These are phyloP conservation scores for Chrysemys picta DNA, from an alignment of 2,113 vertebrate species.

Conservation along the genomic window DNA sequence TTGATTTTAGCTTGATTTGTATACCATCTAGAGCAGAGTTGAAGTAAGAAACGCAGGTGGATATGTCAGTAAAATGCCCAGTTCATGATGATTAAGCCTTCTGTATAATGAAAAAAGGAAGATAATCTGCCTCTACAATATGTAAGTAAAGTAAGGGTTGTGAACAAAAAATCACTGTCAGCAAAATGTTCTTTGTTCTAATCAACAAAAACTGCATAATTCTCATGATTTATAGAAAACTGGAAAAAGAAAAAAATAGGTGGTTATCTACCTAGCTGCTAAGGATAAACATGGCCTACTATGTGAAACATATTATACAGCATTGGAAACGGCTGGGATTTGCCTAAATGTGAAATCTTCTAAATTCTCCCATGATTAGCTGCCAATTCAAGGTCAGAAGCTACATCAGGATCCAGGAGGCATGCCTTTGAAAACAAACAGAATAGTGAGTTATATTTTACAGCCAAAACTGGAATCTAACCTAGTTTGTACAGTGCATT, in stretches of 20 bases:
- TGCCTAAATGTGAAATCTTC: conserved; percentile 3
- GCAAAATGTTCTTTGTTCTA: background rate
- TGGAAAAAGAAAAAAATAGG: background rate
- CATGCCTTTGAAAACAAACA: conserved; percentile 74
- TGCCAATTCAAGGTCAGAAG: conserved; percentile 77
- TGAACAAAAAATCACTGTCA: background rate
- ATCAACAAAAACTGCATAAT: background rate
- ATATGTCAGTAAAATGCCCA: background rate
- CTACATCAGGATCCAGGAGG: conserved; percentile 71
- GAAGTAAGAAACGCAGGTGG: background rate
- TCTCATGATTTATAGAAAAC: background rate
- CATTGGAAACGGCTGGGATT: background rate
- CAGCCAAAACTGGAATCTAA: background rate
- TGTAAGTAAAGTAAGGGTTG: background rate
- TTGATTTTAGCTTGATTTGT: background rate
- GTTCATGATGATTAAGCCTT: background rate
- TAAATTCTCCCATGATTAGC: conserved; percentile 80
- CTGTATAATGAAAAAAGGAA: background rate
- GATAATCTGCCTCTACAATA: background rate
- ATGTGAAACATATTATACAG: background rate
- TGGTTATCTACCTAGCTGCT: background rate
- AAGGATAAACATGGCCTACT: background rate
- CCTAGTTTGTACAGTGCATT: background rate
- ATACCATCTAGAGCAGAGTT: background rate
- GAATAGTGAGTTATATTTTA: background rate